Percentiles rank a stretch among this genome's conserved stretches.
phyloP scores from a whole-genome alignment of 2,113 vertebrate genomes.

The Psittacula cyanocephala region DNA sequence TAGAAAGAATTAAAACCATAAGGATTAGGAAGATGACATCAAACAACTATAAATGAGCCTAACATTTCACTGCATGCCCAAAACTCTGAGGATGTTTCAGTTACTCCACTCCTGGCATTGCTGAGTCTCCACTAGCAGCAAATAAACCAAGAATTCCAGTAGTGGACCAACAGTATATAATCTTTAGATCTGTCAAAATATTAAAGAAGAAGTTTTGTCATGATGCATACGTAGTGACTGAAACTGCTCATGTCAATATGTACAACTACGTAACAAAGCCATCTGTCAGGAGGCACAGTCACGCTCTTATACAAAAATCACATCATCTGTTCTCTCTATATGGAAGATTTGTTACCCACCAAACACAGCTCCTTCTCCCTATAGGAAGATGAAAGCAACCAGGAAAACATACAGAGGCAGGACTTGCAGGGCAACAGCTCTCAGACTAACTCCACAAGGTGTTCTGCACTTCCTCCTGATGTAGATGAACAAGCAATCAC shows the following conservation, averaged over 20 bases:
- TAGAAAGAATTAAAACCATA: neutral
- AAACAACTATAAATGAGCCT: neutral
- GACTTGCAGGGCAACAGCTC: neutral
- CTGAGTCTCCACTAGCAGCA: neutral
- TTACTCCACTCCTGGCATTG: neutral
- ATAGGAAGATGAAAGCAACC: neutral
- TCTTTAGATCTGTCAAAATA: neutral
- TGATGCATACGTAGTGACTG: neutral
- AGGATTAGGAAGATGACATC: neutral
- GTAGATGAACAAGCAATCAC: neutral
- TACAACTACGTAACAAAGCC: neutral
- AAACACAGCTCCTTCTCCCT: rapidly evolving
- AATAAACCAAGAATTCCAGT: neutral
- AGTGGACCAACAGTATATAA: neutral
- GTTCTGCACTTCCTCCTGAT: neutral
- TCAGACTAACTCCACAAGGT: neutral
- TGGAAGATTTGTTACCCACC: neutral
- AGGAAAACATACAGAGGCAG: neutral
- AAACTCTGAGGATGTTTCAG: neutral
- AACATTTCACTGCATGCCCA: neutral
- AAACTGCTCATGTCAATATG: neutral
- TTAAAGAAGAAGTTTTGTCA: neutral
- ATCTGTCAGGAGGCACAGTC: neutral
- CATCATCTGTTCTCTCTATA: neutral
- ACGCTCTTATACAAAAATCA: neutral